A percentile compares a stretch with the other conserved stretches of the same genome.
Evolutionary conservation across 2,113 vertebrate species (phyloP).

Genomic region (Mastomys natalensis): DNA sequence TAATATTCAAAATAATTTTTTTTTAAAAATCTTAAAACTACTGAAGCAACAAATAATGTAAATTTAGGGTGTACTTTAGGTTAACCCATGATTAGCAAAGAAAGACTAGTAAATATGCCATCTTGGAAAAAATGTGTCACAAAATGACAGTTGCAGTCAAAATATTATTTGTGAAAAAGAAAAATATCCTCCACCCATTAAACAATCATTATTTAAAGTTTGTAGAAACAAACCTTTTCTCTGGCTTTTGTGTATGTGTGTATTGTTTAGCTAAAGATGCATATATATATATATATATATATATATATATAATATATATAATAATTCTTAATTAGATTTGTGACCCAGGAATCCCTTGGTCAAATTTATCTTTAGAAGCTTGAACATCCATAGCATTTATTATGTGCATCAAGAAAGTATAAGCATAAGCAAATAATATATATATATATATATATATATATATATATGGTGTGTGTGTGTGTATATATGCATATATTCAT

Average conservation of each 20-base stretch:
- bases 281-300: background rate
- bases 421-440: too few species aligned
- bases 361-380: slow-evolving; percentile 39
- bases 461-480: too few species aligned
- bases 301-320: too few species aligned
- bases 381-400: background rate
- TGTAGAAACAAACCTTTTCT: background rate
- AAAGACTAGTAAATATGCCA: background rate
- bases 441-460: too few species aligned
- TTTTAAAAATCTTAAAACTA: background rate
- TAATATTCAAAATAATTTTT: background rate
- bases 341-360: background rate
- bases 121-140: background rate
- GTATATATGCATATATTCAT: background rate
- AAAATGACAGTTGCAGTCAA: background rate
- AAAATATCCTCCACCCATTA: background rate
- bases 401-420: background rate
- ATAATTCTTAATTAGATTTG: slow-evolving; percentile 26
- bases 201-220: background rate
- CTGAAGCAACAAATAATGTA: background rate
- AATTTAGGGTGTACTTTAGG: background rate
- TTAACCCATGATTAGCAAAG: background rate
- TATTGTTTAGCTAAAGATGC: background rate
- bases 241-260: background rate
- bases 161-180: slow-evolving; percentile 24